Conservation (phyloP, 2,888 invertebrate genomes). For the Germaria angustata region DNA sequence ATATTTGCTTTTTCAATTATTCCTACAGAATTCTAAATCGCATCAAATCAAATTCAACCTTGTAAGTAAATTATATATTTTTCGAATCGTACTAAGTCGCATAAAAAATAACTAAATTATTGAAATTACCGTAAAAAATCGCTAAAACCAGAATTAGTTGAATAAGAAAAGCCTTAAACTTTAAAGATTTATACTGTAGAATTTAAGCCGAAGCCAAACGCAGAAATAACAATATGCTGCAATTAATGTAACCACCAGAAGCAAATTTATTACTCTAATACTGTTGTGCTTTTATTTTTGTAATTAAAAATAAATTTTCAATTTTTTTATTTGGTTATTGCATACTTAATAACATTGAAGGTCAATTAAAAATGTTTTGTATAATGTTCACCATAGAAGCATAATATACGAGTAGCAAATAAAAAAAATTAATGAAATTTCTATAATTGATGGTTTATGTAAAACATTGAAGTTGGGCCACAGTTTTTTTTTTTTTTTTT, state of each 20-base stretch:
- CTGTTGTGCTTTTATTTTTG: neutral
- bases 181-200: too few species aligned
- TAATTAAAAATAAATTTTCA: constrained; percentile 10
- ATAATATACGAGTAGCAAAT: neutral
- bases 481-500: constrained; percentile 35
- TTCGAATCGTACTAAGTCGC: too few species aligned
- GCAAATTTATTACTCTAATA: constrained; percentile 11
- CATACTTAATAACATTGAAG: neutral
- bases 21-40: too few species aligned
- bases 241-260: constrained; percentile 25
- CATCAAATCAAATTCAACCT: too few species aligned
- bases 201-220: too few species aligned
- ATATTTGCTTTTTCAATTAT: too few species aligned
- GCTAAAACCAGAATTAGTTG: too few species aligned
- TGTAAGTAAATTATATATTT: too few species aligned
- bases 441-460: constrained; percentile 55
- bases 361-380: neutral
- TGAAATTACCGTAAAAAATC: too few species aligned
- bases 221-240: constrained; percentile 22
- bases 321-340: constrained; percentile 39
- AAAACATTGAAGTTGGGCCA: constrained; percentile 23
- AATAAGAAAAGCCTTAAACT: too few species aligned
- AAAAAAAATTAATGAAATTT: constrained; percentile 58
- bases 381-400: neutral
- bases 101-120: too few species aligned